Percentiles rank a stretch among this genome's conserved stretches.
phyloP scores from a whole-genome alignment of 2,888 invertebrate species.

The Dynastes tityus region DNA sequence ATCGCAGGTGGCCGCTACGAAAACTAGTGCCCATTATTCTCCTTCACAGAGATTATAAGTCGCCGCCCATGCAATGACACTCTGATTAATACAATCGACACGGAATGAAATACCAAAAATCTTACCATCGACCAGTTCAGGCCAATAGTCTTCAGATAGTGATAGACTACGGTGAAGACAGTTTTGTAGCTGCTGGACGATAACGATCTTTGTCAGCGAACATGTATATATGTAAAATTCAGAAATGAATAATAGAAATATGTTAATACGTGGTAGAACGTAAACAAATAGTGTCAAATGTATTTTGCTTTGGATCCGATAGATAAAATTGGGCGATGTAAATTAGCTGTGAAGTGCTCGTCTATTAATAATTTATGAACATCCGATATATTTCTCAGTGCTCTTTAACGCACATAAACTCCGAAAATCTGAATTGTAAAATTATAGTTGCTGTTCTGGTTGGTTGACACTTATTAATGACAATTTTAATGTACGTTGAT shows the following conservation, averaged over 20 bases:
- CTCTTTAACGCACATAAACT: constrained; percentile 50
- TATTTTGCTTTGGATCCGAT: constrained; percentile 52
- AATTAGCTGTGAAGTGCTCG: constrained; percentile 50
- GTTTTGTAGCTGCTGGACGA: constrained; percentile 46
- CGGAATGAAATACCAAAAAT: constrained; percentile 43
- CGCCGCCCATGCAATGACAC: constrained; percentile 50
- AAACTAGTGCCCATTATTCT: constrained; percentile 54
- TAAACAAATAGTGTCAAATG: constrained; percentile 51
- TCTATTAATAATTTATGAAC: constrained; percentile 56
- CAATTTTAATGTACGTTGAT: constrained; percentile 40
- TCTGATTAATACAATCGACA: constrained; percentile 51
- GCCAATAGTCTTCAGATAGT: constrained; percentile 39
- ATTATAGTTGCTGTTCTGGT: constrained; percentile 51
- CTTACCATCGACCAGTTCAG: constrained; percentile 15
- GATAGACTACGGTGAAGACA: constrained; percentile 40
- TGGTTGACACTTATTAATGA: constrained; percentile 53
- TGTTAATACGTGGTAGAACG: constrained; percentile 41
- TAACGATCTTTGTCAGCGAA: constrained; percentile 49
- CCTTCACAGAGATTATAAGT: constrained; percentile 51
- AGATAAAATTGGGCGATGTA: constrained; percentile 55
- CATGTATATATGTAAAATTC: constrained; percentile 44
- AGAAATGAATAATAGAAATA: constrained; percentile 51
- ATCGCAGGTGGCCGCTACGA: constrained; percentile 53
- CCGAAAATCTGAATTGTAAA: constrained; percentile 57
- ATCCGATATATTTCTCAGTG: constrained; percentile 53